Evolutionary conservation across 2,113 vertebrate genomes (phyloP), one percentile per base, ranked within the genome.

Genomic region (Saccopteryx leptura): DNA sequence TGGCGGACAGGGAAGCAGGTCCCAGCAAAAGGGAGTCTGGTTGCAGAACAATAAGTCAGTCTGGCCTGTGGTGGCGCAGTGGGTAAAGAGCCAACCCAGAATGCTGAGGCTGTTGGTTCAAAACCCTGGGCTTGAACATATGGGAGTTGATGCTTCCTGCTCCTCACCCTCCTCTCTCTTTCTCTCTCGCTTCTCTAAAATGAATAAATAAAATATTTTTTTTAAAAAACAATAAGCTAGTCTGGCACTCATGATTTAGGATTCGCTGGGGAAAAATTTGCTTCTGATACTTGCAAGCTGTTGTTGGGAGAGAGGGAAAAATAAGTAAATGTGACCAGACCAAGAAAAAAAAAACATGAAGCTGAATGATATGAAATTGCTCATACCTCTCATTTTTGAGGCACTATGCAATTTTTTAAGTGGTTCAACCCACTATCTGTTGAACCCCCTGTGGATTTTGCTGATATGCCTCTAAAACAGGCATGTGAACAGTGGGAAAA

Each of bases 271-370:
- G 56, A 75, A 68, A 1, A 63, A 39, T 15, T 82, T 79, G 61
- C 65, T 92, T 92, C 85, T 54, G 52, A 74, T 89, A 90, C 8
- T 31, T 78, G 24, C 39, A 75, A 93, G 88, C 10, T 48, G 19
- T 19, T 90, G n/a, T 85, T 66, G 80, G 65, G 52, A 63, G n/a
- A 56, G 71, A 76, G 12, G 50, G 33, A 24, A 28, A 69, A 93
- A 17, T 28, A 17, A 66, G 31, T 52, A 1, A 54, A 83, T 83
- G 88, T 50, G 23, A 86, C 65, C 91, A 85, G 14, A 33, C 54
- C 21, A 90, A 26, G 90, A 75, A 39, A 1, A 76, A 54, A 72
- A 54, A 66, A 5, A 60, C 0, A 74, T 9, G n/a, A 65, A 63
- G 39, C 52, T 83, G 15, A 74, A 61, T 2, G 28, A 80, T 31